phyloP scores from a whole-genome alignment of 1,140 invertebrate species.

The Tetramorium simillimum region DNA sequence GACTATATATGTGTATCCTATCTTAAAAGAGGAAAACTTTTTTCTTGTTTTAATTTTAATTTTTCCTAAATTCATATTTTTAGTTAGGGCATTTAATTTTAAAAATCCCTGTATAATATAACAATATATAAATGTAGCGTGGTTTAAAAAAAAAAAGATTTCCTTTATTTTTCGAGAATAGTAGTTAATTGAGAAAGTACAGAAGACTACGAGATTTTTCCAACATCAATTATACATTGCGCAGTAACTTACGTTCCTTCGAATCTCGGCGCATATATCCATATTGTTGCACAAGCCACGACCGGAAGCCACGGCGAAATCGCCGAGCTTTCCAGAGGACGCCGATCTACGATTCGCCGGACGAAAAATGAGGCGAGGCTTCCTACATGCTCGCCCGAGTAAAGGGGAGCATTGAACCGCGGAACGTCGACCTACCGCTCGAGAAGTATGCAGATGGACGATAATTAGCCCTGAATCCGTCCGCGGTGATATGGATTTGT shows the following conservation, averaged over 20 bases:
- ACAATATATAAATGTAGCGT: neutral
- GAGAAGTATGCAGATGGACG: conserved; percentile 5
- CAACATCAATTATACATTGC: too few relatives aligned
- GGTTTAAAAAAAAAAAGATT: neutral
- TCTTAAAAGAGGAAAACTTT: neutral
- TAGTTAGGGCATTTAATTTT: too few relatives aligned
- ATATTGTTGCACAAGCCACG: neutral
- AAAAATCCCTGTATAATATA: neutral
- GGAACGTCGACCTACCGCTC: conserved; percentile 28
- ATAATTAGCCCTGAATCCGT: conserved; percentile 53
- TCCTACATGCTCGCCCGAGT: conserved; percentile 10
- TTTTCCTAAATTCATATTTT: too few relatives aligned
- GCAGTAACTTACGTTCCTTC: neutral
- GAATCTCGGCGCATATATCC: neutral
- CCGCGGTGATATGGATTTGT: conserved; percentile 56
- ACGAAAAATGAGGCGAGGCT: conserved; percentile 3
- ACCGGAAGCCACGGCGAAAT: neutral
- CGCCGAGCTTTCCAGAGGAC: neutral
- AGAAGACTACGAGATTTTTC: neutral
- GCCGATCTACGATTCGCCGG: neutral
- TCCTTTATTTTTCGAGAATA: neutral
- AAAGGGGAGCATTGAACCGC: conserved; percentile 29
- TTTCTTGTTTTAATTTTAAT: too few relatives aligned
- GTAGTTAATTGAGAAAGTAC: neutral
- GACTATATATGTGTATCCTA: neutral